Evolutionary conservation across 2,113 vertebrate species (phyloP), one percentile per base, ranked within the genome.

Genomic region (Apodemus speciosus): DNA sequence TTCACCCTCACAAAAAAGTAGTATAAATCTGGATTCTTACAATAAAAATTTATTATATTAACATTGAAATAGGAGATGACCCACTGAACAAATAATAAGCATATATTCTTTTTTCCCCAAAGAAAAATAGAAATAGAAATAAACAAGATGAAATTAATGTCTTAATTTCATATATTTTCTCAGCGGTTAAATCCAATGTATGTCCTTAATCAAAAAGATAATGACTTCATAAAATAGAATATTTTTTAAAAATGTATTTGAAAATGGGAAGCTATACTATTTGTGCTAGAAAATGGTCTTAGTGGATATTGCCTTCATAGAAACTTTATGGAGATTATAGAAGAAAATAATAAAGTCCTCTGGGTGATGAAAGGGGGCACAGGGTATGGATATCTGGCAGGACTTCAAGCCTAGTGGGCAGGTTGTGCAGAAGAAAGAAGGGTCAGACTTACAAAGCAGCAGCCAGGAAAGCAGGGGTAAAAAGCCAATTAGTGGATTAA

Each of bases 401-500:
- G 84, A 90, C 81, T 1, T 2, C 66, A 56, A 75, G 51, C 90
- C 75, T 89, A 49, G 76, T 2, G 35, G 81, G 88, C n/a, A 97
- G 93, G 89, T 46, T 95, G 89, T 68, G 60, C 32, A 4, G 77
- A 89, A 94, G 73, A 90, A 94, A 95, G 84, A 73, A 93, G 97
- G 97, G 95, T 98, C 97, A 96, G 96, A 97, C 87, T 75, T 95
- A 97, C 94, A 96, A 89, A 92, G 79, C 96, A 49, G 20, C 97
- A 72, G 95, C 90, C 96, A 96, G 51, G 56, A 53, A 69, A 40
- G 88, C 88, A 49, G 23, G 80, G 88, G 93, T 90, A 97, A 98
- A 98, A 98, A 98, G 97, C 97, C 97, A 98, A 98, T 98, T 98
- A 98, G 97, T 98, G 96, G 96, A 98, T 98, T 98, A 98, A 98